Base-by-base conservation (phyloP, 1,140 invertebrate genomes). In the Bombyx mori region DNA sequence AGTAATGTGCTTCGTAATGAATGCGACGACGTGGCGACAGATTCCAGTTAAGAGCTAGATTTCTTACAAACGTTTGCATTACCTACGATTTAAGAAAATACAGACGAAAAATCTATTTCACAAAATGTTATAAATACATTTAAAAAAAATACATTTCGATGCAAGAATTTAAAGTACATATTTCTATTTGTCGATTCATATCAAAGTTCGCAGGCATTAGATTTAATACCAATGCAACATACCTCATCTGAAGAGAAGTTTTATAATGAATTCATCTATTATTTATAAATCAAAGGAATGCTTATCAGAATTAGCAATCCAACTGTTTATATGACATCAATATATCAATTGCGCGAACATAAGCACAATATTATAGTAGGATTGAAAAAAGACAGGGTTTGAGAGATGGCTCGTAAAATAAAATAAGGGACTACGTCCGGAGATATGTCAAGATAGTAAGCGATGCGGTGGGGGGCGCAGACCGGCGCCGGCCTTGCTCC, bases 401-500 rank as follows among this genome's bases (percentile, higher is more conserved):
- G 74, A 77, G 73, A 78, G 75, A 81, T 77, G 73, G 77, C 74
- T 84, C 82, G 73, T 86, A 86, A 86, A 86, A 80, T 80, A 79
- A 80, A 82, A 81, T 74, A 78, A 82, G 79, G 75, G 74, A 71
- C 69, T 65, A 80, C 75, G 75, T 82, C 77, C 79, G 75, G 79
- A 83, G 82, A 86, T 86, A 75, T 78, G 81, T 86, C 82, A 80
- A 86, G 82, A 86, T 86, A 86, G 75, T 60, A 65, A 86, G 75
- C 60, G 62, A 63, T 73, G 69, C 78, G 79, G 73, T 70, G 72
- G 74, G 79, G 82, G 79, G 64, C 68, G 56, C 57, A 65, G 61
- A 51, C 57, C 73, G 80, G 75, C 75, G 73, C 74, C 74, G 74
- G 46, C 62, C 61, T 59, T 52, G 56, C 59, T 63, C 59, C 66